Base-by-base conservation (phyloP, 2,797 vertebrate genomes). In the Coranthus polyacanthus region DNA sequence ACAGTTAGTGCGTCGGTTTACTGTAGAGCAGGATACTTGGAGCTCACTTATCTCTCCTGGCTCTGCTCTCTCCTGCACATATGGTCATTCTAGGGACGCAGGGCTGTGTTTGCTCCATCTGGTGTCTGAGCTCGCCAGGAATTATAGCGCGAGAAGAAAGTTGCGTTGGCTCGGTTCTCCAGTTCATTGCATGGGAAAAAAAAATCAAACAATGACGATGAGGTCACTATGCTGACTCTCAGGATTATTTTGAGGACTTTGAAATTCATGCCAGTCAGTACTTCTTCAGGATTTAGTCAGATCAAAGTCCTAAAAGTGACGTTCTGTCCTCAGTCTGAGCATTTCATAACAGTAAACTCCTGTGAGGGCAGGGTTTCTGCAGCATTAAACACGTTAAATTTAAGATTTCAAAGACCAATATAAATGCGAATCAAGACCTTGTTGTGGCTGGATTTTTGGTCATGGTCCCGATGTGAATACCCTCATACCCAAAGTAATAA, bases 51-150 rank as follows among this genome's bases (percentile, higher is more conserved):
- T 60, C 50, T 56, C 47, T 46, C 39, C 41, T 47, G 56, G 59
- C 72, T 78, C 68, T 26, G 21, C 29, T 84, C 69, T 62, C 58
- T 56, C 5, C 9, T 7, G 22, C 45, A 72, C 57, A 64, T 68
- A 50, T 52, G 49, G n/a, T 70, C 36, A 9, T 45, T 72, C 6
- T 39, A 21, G 41, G 55, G 37, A 67, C 52, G 44, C 29, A 12
- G 12, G 36, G 32, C 20, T 32, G 12, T 2, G 50, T 6, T 6
- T 16, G 54, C 34, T 61, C 49, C 52, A 49, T 55, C 55, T 43
- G 12, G 3, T 57, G 41, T 54, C 39, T 29, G 20, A 1, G 5
- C 47, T 70, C n/a, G 62, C 51, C 51, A 74, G 54, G 5, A 54
- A 21, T 20, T 10, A 42, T 4, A 32, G 18, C 64, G 62, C 44